Percentiles rank a stretch among this genome's conserved stretches.
These are phyloP conservation scores for Prunella himalayana DNA, from an alignment of 2,113 vertebrate species.

Conservation along the genomic window DNA sequence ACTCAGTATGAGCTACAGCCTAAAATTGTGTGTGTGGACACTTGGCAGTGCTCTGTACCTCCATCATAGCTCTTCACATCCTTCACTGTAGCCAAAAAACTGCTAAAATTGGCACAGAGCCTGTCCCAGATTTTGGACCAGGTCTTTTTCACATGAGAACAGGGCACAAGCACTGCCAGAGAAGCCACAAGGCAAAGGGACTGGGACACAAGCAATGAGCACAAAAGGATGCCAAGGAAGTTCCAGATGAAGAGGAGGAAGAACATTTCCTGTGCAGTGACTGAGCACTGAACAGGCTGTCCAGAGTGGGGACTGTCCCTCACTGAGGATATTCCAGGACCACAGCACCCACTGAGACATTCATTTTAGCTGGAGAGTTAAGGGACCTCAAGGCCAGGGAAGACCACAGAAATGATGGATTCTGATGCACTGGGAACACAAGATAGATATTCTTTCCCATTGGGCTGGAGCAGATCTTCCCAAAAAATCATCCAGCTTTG, in stretches of 20 bases:
- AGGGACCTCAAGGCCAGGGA: background rate
- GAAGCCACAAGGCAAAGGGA: background rate
- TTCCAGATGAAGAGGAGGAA: background rate
- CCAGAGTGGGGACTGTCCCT: background rate
- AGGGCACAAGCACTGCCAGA: background rate
- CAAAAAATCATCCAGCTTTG: background rate
- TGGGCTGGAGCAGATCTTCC: background rate
- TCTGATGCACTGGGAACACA: background rate
- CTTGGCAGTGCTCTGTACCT: background rate
- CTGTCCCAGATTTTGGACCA: background rate
- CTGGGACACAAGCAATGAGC: background rate
- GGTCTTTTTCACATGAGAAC: background rate
- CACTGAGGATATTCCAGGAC: background rate
- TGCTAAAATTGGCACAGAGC: background rate
- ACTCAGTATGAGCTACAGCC: background rate
- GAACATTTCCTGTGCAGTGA: background rate
- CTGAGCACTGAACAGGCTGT: background rate
- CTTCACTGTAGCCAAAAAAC: background rate
- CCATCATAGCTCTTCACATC: background rate
- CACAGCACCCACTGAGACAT: background rate
- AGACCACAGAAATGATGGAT: background rate
- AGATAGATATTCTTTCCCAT: background rate
- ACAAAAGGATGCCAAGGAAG: background rate
- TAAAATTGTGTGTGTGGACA: background rate
- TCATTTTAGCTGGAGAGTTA: background rate